These are phyloP conservation scores for Oenanthe oenanthe DNA, from an alignment of 2,113 vertebrate species.

Conservation along the genomic window DNA sequence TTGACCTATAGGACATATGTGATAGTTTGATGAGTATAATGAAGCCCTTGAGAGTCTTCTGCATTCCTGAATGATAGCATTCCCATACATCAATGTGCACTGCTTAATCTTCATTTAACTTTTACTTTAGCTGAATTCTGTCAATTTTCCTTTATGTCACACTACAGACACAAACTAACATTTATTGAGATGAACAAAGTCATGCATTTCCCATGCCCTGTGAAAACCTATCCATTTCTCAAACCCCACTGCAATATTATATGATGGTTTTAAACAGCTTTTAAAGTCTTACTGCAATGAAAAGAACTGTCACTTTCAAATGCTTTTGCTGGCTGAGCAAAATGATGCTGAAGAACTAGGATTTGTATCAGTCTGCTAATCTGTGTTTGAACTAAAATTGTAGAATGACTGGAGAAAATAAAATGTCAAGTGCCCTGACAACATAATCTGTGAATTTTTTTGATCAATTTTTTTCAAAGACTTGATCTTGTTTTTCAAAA, in stretches of 20 bases:
- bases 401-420: background rate
- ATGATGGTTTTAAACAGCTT: background rate
- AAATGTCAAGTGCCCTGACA: background rate
- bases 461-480: background rate
- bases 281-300: constrained; percentile 2
- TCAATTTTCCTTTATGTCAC: background rate
- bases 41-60: background rate
- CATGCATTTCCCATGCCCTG: background rate
- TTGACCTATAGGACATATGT: background rate
- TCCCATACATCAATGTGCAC: background rate
- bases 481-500: background rate
- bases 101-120: background rate
- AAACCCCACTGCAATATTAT: background rate
- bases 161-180: background rate
- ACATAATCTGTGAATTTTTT: background rate
- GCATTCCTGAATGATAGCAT: background rate
- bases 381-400: background rate
- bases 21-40: background rate
- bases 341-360: background rate
- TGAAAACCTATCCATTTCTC: background rate
- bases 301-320: constrained; percentile 1
- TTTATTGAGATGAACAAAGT: background rate
- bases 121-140: background rate
- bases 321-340: background rate
- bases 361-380: background rate